These are phyloP conservation scores for Mus minutoides DNA, from an alignment of 2,797 vertebrate species.

Conservation along the genomic window DNA sequence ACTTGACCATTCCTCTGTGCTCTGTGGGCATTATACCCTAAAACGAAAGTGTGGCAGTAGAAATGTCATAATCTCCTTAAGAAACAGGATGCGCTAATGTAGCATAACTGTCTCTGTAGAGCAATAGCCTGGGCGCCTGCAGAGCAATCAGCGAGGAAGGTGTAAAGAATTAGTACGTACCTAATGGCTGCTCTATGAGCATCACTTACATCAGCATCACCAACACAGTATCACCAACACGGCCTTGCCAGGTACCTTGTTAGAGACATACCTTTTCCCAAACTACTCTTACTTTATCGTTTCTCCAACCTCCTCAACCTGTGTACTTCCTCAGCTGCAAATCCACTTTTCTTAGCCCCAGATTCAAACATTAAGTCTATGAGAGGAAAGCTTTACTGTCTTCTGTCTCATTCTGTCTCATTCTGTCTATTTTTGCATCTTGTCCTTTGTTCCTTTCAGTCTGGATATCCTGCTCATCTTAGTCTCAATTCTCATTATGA, in stretches of 20 bases:
- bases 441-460: background rate
- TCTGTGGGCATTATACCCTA: background rate
- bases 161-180: background rate
- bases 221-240: background rate
- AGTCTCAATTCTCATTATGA: background rate
- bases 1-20: background rate
- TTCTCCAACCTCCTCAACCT: background rate
- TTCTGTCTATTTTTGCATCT: background rate
- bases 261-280: background rate
- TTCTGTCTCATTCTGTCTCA: background rate
- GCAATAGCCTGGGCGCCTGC: background rate
- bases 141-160: background rate
- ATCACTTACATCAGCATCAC: background rate
- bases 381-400: background rate
- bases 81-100: background rate
- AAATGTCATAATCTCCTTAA: background rate
- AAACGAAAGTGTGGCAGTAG: background rate
- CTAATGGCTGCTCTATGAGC: background rate
- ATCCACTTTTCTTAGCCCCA: background rate
- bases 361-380: background rate
- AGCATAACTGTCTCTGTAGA: background rate
- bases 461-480: background rate
- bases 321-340: background rate
- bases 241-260: background rate
- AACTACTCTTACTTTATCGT: background rate